Evolutionary conservation across 2,888 invertebrate species (phyloP).

Genomic region (Acutogordius australiensis): DNA sequence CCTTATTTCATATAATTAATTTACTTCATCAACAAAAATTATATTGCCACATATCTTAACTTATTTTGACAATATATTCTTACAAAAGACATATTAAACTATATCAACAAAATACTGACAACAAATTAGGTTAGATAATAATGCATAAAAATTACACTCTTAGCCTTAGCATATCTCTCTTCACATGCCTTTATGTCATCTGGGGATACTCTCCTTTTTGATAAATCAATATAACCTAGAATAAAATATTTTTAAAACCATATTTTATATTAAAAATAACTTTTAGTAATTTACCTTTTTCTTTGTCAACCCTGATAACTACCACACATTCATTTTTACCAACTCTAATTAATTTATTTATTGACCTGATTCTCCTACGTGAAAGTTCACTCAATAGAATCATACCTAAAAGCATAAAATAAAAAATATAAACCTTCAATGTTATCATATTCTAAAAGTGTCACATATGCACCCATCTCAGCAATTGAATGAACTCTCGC

Average conservation of each 20-base stretch:
- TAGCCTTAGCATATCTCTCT: slow-evolving; percentile 86
- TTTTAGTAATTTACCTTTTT: slow-evolving; percentile 84
- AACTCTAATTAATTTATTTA: slow-evolving; percentile 90
- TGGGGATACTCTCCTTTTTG: slow-evolving; percentile 82
- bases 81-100: too few species aligned
- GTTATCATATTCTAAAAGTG: slow-evolving; percentile 82
- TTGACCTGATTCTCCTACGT: slow-evolving; percentile 83
- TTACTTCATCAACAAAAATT: not conserved
- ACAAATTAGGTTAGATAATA: not conserved
- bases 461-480: slow-evolving; percentile 98
- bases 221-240: slow-evolving; percentile 84
- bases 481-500: slow-evolving; percentile 85
- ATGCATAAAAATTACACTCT: slow-evolving; percentile 38
- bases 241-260: slow-evolving; percentile 15
- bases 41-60: not conserved
- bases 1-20: too few species aligned
- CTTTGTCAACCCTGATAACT: slow-evolving; percentile 91
- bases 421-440: slow-evolving; percentile 34
- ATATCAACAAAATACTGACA: too few species aligned
- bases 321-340: slow-evolving; percentile 96
- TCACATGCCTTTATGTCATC: slow-evolving; percentile 95
- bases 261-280: not conserved
- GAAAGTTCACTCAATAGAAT: slow-evolving; percentile 88
- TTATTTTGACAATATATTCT: not conserved
- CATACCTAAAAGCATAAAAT: slow-evolving; percentile 36